These are phyloP conservation scores for Ochropacha duplaris DNA, from an alignment of 2,888 invertebrate genomes.

Conservation along the genomic window DNA sequence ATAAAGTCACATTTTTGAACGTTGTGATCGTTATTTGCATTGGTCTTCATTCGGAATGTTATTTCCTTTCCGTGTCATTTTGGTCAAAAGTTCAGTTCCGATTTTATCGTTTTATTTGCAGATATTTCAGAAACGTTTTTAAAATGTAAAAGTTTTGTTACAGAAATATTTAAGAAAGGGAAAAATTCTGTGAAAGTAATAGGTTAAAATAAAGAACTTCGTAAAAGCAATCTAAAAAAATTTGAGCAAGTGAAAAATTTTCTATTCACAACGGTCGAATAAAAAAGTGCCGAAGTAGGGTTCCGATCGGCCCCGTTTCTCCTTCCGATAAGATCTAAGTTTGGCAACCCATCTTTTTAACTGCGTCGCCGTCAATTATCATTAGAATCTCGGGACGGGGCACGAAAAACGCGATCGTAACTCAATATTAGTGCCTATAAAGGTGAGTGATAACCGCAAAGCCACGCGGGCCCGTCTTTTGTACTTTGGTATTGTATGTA, in stretches of 20 bases:
- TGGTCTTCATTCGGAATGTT: constrained; percentile 36
- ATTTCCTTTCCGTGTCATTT: constrained; percentile 26
- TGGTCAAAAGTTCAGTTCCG: constrained; percentile 16
- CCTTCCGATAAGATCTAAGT: constrained; percentile 59
- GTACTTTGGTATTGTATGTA: constrained; percentile 43
- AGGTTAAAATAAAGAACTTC: constrained; percentile 35
- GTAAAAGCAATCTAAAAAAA: constrained; percentile 46
- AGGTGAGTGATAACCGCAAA: constrained; percentile 74
- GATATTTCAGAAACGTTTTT: constrained; percentile 23
- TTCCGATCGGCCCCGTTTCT: constrained; percentile 32
- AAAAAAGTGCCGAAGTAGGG: constrained; percentile 31
- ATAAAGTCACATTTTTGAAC: constrained; percentile 16
- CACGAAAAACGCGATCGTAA: constrained; percentile 57
- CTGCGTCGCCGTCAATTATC: constrained; percentile 71
- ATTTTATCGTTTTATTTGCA: constrained; percentile 30
- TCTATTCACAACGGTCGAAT: constrained; percentile 39
- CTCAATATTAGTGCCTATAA: constrained; percentile 77
- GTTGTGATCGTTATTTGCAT: constrained; percentile 36
- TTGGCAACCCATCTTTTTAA: constrained; percentile 73
- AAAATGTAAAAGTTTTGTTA: constrained; percentile 14
- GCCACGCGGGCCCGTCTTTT: constrained; percentile 47
- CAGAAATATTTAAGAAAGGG: constrained; percentile 19
- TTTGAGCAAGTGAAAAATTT: constrained; percentile 28
- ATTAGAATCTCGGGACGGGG: constrained; percentile 63
- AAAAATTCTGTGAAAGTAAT: constrained; percentile 17